Conservation (phyloP, 1,140 invertebrate genomes). For the Hyphantria cunea region DNA sequence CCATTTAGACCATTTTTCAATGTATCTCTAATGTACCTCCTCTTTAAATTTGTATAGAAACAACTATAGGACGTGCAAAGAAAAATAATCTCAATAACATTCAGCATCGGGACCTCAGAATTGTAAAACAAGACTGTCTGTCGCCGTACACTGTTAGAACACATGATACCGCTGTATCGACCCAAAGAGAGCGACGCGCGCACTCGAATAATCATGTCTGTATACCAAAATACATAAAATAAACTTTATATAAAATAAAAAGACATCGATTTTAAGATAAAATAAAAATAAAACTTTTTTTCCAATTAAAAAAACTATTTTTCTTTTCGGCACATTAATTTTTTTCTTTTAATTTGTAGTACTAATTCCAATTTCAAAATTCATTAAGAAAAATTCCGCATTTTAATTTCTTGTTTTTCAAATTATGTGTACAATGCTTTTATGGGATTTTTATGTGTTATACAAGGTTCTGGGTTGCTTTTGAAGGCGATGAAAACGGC, state of each 20-base stretch:
- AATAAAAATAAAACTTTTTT: no score
- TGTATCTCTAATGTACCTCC: background rate
- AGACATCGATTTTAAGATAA: no score
- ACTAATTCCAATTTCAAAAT: background rate
- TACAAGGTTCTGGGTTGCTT: constrained; percentile 52
- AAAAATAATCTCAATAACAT: constrained; percentile 47
- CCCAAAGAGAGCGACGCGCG: constrained; percentile 68
- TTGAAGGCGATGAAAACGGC: constrained; percentile 44
- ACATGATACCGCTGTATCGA: constrained; percentile 73
- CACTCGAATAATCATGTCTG: constrained; percentile 52
- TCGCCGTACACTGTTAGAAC: constrained; percentile 60
- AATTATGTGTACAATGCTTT: background rate
- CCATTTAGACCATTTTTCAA: constrained; percentile 18
- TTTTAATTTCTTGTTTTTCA: background rate
- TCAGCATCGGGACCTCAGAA: constrained; percentile 42
- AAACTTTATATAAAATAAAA: no score
- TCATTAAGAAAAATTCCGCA: no score
- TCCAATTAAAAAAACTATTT: no score
- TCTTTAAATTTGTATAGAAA: constrained; percentile 25
- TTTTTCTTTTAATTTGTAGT: no score
- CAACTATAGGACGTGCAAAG: constrained; percentile 26
- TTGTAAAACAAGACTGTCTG: constrained; percentile 74
- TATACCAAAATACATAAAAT: constrained; percentile 31
- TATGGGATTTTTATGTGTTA: constrained; percentile 20
- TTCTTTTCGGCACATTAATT: no score